These are phyloP conservation scores for Chymomyza procnemis DNA, from an alignment of 2,888 invertebrate genomes.

Conservation along the genomic window DNA sequence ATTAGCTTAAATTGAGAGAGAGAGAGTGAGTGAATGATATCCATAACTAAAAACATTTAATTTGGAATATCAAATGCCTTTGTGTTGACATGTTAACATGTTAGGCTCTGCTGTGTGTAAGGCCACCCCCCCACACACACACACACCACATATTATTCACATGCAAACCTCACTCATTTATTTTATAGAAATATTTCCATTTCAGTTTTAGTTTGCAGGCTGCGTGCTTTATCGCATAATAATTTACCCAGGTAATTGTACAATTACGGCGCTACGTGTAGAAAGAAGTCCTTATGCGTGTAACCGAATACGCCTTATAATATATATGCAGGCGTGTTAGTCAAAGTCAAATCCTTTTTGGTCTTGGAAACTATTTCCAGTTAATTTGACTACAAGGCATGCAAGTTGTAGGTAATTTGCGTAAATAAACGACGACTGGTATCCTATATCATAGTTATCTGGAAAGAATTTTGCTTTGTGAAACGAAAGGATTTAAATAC, in stretches of 20 bases:
- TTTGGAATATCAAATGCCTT: slow-evolving; percentile 34
- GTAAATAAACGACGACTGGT: not conserved
- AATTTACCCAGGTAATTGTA: slow-evolving; percentile 72
- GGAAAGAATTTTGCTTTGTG: not conserved
- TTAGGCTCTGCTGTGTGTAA: not conserved
- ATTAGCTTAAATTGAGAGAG: slow-evolving; percentile 17
- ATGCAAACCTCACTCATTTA: slow-evolving; percentile 43
- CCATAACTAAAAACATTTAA: not conserved
- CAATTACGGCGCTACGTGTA: slow-evolving; percentile 55
- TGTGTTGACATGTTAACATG: slow-evolving; percentile 56
- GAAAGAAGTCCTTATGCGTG: slow-evolving; percentile 6
- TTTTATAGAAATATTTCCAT: slow-evolving; percentile 19
- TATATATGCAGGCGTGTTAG: slow-evolving; percentile 4
- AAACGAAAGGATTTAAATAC: not conserved
- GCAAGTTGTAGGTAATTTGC: slow-evolving; percentile 23
- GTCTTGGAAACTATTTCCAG: slow-evolving; percentile 47
- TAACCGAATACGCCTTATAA: not conserved
- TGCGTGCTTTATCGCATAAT: slow-evolving; percentile 74
- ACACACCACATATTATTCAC: slow-evolving; percentile 42
- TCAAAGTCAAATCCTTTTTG: slow-evolving; percentile 22
- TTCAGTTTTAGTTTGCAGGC: slow-evolving; percentile 43
- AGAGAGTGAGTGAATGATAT: slow-evolving; percentile 30
- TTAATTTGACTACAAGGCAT: slow-evolving; percentile 33
- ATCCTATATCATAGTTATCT: not conserved
- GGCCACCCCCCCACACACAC: not conserved